These are phyloP conservation scores for Uloborus diversus DNA, from an alignment of 1,140 invertebrate genomes.

Conservation along the genomic window DNA sequence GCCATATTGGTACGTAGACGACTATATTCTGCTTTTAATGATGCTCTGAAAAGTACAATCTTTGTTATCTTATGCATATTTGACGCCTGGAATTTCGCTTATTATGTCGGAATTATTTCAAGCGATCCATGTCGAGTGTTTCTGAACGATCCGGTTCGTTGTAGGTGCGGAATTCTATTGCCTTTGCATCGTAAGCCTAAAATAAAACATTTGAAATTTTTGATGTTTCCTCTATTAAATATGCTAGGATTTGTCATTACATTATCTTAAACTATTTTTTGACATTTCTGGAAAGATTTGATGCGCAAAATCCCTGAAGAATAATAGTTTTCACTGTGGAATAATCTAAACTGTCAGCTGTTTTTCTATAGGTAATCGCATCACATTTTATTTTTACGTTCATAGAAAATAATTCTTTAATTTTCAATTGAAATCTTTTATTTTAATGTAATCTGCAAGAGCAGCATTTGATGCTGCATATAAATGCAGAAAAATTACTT, in stretches of 20 bases:
- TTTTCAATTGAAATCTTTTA: too few species aligned
- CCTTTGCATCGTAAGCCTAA: conserved; percentile 51
- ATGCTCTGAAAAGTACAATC: conserved; percentile 2
- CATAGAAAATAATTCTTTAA: too few species aligned
- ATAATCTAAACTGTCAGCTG: conserved; percentile 43
- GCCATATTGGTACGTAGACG: conserved; percentile 55
- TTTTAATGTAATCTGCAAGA: too few species aligned
- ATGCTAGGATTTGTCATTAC: too few species aligned
- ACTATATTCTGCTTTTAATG: conserved; percentile 41
- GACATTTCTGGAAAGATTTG: too few species aligned
- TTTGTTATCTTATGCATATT: conserved; percentile 5
- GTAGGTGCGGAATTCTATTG: conserved; percentile 16
- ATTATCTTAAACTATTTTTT: too few species aligned
- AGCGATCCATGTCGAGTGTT: background rate
- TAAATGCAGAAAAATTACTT: too few species aligned
- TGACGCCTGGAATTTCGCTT: background rate
- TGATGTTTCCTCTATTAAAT: too few species aligned
- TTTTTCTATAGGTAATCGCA: background rate
- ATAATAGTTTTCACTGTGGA: conserved; percentile 2
- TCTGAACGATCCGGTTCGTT: conserved; percentile 17
- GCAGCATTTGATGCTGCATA: too few species aligned
- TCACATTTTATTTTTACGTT: too few species aligned
- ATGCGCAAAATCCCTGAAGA: too few species aligned
- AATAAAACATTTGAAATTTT: conserved; percentile 37
- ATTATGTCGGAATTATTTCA: background rate